Evolutionary conservation across 2,888 invertebrate genomes (phyloP).

Genomic region (Embidobia sp.): DNA sequence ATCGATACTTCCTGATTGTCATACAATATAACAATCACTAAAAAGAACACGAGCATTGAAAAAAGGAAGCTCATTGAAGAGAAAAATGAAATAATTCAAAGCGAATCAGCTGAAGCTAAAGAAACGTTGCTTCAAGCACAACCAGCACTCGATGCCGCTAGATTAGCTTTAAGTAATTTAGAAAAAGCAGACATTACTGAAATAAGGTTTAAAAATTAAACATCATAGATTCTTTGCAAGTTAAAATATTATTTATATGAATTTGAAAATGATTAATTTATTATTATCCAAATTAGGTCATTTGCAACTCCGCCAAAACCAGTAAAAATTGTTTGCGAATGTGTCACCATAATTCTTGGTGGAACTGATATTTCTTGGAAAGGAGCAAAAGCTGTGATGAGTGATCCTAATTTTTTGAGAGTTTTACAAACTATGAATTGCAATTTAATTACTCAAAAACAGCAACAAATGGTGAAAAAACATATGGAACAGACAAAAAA

Average conservation of each 20-base stretch:
- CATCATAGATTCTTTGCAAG: background rate
- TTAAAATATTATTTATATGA: too few species aligned
- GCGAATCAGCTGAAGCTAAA: constrained; percentile 93
- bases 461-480: constrained; percentile 87
- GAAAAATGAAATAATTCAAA: constrained; percentile 89
- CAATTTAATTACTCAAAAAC: constrained; percentile 87
- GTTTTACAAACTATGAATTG: constrained; percentile 93
- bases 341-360: constrained; percentile 92
- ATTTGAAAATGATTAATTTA: too few species aligned
- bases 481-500: constrained; percentile 89
- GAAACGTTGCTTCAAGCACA: constrained; percentile 90
- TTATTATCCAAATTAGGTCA: too few species aligned
- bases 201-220: constrained; percentile 83
- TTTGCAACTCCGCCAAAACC: constrained; percentile 95
- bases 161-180: constrained; percentile 89
- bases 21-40: constrained; percentile 87
- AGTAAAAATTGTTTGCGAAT: constrained; percentile 94
- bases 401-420: constrained; percentile 91
- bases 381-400: constrained; percentile 95
- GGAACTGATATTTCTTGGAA: constrained; percentile 95
- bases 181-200: constrained; percentile 96
- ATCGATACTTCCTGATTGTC: too few species aligned
- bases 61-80: constrained; percentile 92
- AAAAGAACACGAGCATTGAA: constrained; percentile 90
- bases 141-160: constrained; percentile 92